These are phyloP conservation scores for Leptopilina clavipes DNA, from an alignment of 1,140 invertebrate species.

Conservation along the genomic window DNA sequence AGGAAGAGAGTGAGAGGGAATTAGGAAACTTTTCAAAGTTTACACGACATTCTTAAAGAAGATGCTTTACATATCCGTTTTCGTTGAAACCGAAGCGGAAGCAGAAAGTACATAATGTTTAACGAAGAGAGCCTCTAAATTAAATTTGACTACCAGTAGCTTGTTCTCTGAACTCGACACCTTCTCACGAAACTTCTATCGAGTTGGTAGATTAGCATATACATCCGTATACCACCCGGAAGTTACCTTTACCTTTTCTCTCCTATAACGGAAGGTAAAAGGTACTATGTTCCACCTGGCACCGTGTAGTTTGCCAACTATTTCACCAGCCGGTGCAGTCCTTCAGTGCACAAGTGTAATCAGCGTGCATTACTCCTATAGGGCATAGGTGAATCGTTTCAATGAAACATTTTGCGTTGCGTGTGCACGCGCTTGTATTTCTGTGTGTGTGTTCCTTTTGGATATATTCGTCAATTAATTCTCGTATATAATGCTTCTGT, in stretches of 20 bases:
- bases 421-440: neutral
- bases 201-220: slow-evolving; percentile 37
- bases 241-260: neutral
- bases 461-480: neutral
- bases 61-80: slow-evolving; percentile 11
- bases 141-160: slow-evolving; percentile 26
- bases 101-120: slow-evolving; percentile 19
- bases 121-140: slow-evolving; percentile 22
- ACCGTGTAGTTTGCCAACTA: slow-evolving; percentile 31
- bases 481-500: no score
- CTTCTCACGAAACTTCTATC: slow-evolving; percentile 34
- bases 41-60: slow-evolving; percentile 6
- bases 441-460: neutral
- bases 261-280: neutral
- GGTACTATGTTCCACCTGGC: slow-evolving; percentile 28
- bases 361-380: neutral
- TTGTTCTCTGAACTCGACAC: slow-evolving; percentile 32
- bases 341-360: slow-evolving; percentile 13
- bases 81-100: slow-evolving; percentile 11
- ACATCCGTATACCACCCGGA: slow-evolving; percentile 19
- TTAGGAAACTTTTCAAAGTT: neutral
- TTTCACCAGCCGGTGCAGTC: slow-evolving; percentile 25
- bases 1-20: neutral
- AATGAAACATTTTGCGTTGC: slow-evolving; percentile 4
- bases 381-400: slow-evolving; percentile 23